Conservation (phyloP, 1,140 invertebrate species). For the Dendroctonus valens region DNA sequence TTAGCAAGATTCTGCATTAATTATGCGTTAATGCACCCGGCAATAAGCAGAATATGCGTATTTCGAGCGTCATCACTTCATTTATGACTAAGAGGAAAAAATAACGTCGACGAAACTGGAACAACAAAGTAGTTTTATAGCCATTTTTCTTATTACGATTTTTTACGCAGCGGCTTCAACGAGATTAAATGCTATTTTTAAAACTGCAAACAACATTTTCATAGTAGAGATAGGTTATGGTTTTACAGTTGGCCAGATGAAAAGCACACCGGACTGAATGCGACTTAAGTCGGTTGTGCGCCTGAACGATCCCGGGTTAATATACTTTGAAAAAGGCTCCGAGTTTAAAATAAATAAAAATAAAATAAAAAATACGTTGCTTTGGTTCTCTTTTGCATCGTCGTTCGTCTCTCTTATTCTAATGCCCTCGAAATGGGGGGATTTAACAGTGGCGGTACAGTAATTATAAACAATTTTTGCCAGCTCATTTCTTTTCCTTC, state of each 20-base stretch:
- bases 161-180: conserved; percentile 33
- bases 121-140: conserved; percentile 9
- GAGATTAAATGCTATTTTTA: conserved; percentile 48
- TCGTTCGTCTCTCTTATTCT: conserved; percentile 11
- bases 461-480: neutral
- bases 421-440: conserved; percentile 4
- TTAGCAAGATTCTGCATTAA: no score
- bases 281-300: conserved; percentile 20
- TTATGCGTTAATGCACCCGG: no score
- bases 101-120: neutral
- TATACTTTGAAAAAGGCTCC: conserved; percentile 48
- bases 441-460: neutral
- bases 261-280: conserved; percentile 18
- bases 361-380: conserved; percentile 34
- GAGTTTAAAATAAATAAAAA: conserved; percentile 48
- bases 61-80: no score
- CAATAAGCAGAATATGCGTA: no score
- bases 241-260: conserved; percentile 41
- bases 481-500: no score
- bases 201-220: conserved; percentile 47
- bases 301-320: conserved; percentile 41
- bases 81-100: no score
- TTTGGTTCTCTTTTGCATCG: conserved; percentile 26
- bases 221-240: conserved; percentile 48
- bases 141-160: conserved; percentile 30